A percentile compares a stretch with the other conserved stretches of the same genome.
Conservation (phyloP, 1,140 invertebrate species). For the Mercenaria mercenaria region DNA sequence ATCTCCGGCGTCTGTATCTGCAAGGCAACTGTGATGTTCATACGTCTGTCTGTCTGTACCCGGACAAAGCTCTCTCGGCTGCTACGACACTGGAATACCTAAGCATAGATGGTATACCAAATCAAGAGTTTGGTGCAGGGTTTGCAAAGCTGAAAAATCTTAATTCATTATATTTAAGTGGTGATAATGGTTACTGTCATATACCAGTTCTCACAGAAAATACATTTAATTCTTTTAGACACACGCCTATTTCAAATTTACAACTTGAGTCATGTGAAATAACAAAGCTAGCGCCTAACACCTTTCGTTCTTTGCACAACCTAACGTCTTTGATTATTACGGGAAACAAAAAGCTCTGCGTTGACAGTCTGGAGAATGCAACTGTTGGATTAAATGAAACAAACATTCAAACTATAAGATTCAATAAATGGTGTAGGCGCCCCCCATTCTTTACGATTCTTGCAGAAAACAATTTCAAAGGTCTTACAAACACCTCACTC, state of each 20-base stretch:
- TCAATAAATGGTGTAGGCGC: constrained; percentile 1
- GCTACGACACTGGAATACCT: neutral
- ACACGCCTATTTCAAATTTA: neutral
- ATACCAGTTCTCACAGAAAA: neutral
- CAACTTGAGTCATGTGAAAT: neutral
- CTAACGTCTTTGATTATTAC: constrained; percentile 3
- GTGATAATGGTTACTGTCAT: neutral
- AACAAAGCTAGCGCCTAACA: neutral
- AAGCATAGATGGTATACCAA: neutral
- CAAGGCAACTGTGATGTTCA: neutral
- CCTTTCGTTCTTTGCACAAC: neutral
- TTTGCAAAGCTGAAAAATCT: neutral
- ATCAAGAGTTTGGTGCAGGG: neutral
- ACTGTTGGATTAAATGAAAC: constrained; percentile 32
- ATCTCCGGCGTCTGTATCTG: neutral
- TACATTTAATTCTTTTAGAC: neutral
- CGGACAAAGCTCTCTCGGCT: neutral
- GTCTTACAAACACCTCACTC: neutral
- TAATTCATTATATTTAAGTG: neutral
- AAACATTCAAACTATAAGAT: neutral
- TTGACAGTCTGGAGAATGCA: constrained; percentile 2
- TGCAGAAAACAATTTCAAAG: neutral
- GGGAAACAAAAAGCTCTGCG: neutral
- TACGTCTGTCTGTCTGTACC: neutral
- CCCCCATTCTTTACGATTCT: neutral